These are phyloP conservation scores for Microplitis demolitor DNA, from an alignment of 1,140 invertebrate species.

Conservation along the genomic window DNA sequence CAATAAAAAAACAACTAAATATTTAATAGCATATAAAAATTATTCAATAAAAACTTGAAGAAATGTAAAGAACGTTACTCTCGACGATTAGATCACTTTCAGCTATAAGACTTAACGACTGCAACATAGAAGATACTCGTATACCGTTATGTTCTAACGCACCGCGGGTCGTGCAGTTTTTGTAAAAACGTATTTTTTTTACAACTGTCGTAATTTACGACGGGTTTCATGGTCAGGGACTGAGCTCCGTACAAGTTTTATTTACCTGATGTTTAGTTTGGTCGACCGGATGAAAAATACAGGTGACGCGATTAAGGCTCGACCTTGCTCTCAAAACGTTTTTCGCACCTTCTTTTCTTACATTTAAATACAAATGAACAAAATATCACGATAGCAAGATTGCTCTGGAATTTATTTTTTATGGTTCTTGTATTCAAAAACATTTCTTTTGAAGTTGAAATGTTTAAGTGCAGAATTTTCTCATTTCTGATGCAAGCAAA, in stretches of 20 bases:
- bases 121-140: conserved; percentile 29
- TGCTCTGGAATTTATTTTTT: too few relatives aligned
- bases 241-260: conserved; percentile 34
- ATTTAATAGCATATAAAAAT: conserved; percentile 24
- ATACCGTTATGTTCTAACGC: conserved; percentile 41
- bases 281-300: conserved; percentile 23
- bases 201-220: conserved; percentile 51
- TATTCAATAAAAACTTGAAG: not conserved
- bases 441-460: too few relatives aligned
- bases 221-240: conserved; percentile 40
- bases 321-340: conserved; percentile 54
- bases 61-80: conserved; percentile 7
- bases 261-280: not conserved
- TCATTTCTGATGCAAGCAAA: too few relatives aligned
- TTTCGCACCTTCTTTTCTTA: conserved; percentile 35
- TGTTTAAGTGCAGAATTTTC: too few relatives aligned
- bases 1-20: too few relatives aligned
- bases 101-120: not conserved
- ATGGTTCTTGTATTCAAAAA: too few relatives aligned
- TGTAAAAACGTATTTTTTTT: conserved; percentile 24
- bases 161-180: conserved; percentile 41
- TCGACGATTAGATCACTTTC: not conserved
- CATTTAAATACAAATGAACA: not conserved
- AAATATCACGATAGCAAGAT: too few relatives aligned
- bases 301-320: conserved; percentile 53